Evolutionary conservation across 2,888 invertebrate species (phyloP).

Genomic region (Camptogramma bilineatum): DNA sequence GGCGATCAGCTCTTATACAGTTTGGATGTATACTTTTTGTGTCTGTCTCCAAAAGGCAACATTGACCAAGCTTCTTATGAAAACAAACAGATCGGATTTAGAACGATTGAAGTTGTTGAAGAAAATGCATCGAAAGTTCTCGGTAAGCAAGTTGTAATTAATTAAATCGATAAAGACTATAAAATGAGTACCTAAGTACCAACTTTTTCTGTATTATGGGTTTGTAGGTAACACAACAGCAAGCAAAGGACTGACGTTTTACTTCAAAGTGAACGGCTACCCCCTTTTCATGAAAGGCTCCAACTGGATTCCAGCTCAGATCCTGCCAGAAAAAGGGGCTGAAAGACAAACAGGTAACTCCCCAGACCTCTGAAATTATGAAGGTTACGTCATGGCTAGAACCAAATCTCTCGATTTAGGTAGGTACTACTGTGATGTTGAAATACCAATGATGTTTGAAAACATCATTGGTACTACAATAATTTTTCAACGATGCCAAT

Average conservation of each 20-base stretch:
- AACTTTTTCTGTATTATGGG: neutral
- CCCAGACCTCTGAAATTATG: neutral
- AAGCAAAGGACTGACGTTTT: conserved; percentile 90
- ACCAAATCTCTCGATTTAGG: neutral
- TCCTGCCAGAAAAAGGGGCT: conserved; percentile 91
- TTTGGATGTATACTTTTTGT: conserved; percentile 81
- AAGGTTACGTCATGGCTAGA: neutral
- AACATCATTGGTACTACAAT: no score
- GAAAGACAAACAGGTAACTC: conserved; percentile 73
- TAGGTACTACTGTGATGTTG: no score
- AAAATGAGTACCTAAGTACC: no score
- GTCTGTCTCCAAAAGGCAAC: conserved; percentile 52
- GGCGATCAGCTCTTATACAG: conserved; percentile 92
- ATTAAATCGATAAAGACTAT: no score
- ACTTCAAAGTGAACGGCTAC: conserved; percentile 93
- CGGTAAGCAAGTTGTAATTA: conserved; percentile 55
- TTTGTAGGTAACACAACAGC: conserved; percentile 67
- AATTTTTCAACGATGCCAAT: no score
- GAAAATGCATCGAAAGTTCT: conserved; percentile 78
- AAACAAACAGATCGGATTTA: conserved; percentile 91
- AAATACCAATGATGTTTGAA: no score
- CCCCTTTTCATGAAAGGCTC: conserved; percentile 98
- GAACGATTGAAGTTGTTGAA: conserved; percentile 93
- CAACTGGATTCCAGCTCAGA: conserved; percentile 96
- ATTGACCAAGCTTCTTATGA: conserved; percentile 58